Percentiles rank a stretch among this genome's conserved stretches.
phyloP scores from a whole-genome alignment of 2,113 vertebrate genomes.

The Cettia cetti region DNA sequence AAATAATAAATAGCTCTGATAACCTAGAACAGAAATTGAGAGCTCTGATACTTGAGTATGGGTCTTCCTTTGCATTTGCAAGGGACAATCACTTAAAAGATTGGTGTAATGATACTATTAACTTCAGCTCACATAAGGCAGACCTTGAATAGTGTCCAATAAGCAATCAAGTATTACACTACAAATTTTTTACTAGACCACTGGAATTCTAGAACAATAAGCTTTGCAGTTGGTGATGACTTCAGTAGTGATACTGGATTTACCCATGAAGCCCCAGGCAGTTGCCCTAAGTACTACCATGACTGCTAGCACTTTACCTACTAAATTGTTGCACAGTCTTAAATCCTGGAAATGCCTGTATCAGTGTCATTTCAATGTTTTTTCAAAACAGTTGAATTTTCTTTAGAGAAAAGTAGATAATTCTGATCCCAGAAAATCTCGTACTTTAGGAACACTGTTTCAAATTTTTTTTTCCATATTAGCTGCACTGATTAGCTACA shows the following conservation, averaged over 20 bases:
- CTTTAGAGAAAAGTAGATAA: neutral
- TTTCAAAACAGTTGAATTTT: neutral
- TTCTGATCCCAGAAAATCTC: neutral
- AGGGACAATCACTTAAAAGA: neutral
- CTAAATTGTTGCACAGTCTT: neutral
- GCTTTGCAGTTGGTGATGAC: neutral
- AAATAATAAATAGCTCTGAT: neutral
- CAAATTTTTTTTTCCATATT: fast-evolving
- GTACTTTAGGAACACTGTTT: neutral
- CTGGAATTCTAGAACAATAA: neutral
- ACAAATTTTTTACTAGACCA: neutral
- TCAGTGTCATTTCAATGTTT: neutral
- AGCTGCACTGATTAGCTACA: neutral
- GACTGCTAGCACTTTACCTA: neutral
- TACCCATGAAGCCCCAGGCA: neutral
- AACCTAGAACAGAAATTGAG: neutral
- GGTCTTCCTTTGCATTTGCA: neutral
- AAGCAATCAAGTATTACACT: neutral
- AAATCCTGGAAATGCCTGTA: neutral
- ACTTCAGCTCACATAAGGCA: neutral
- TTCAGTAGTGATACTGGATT: neutral
- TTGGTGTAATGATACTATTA: neutral
- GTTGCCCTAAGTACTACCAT: neutral
- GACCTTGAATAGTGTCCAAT: neutral
- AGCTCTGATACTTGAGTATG: neutral